A percentile compares a stretch with the other conserved stretches of the same genome.
phyloP scores from a whole-genome alignment of 2,888 invertebrate species.

The Papilio demoleus region DNA sequence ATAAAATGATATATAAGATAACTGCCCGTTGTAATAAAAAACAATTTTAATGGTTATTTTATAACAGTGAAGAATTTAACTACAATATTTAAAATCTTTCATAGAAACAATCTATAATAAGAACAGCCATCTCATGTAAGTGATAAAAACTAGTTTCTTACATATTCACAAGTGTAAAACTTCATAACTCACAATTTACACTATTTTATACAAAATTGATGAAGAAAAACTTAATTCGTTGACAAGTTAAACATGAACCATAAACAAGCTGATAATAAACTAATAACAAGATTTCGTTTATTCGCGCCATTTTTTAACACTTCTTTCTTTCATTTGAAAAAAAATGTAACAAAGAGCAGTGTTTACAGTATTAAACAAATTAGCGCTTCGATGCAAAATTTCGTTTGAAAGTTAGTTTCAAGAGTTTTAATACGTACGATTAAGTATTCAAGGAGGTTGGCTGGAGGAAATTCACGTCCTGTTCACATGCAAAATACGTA shows the following conservation, averaged over 20 bases:
- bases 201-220: conserved; percentile 8
- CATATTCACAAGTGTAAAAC: conserved; percentile 24
- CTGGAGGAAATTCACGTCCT: no score
- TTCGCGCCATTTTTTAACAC: no score
- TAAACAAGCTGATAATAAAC: no score
- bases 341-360: no score
- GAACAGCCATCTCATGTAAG: conserved; percentile 20
- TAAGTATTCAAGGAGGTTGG: no score
- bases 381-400: no score
- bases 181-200: background rate
- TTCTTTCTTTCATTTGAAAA: no score
- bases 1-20: background rate
- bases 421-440: no score
- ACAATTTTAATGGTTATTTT: background rate
- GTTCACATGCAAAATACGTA: no score
- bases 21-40: background rate
- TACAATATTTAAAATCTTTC: conserved; percentile 10
- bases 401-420: no score
- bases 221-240: background rate
- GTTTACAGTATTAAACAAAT: no score
- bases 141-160: conserved; percentile 15
- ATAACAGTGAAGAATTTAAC: background rate
- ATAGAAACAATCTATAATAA: conserved; percentile 29
- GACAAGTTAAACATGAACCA: background rate
- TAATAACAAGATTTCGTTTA: no score